Conservation (phyloP, 2,797 vertebrate species). For the Phrynocephalus forsythii region DNA sequence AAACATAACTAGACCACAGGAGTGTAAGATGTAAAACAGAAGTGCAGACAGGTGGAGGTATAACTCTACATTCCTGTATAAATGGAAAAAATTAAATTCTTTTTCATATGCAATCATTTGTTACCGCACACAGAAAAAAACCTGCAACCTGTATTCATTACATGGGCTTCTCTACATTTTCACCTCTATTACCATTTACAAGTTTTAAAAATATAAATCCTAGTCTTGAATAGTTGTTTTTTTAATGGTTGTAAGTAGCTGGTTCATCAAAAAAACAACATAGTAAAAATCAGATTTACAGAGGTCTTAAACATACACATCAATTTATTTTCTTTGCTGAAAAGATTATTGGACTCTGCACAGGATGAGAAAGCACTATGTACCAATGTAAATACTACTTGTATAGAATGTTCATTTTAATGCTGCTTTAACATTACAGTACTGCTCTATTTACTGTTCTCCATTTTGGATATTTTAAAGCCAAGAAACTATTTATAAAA, state of each 20-base stretch:
- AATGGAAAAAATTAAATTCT: neutral
- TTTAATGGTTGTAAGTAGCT: neutral
- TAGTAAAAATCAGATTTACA: neutral
- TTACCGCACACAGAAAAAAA: neutral
- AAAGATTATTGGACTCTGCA: neutral
- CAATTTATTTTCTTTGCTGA: neutral
- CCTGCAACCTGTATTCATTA: neutral
- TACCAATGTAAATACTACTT: neutral
- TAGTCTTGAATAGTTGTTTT: no score
- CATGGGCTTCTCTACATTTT: neutral
- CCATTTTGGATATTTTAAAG: conserved; percentile 8
- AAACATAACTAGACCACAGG: neutral
- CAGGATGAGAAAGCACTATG: neutral
- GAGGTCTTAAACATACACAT: neutral
- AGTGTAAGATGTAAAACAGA: neutral
- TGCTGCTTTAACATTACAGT: neutral
- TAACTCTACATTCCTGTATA: neutral
- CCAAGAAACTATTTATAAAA: neutral
- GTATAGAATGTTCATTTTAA: neutral
- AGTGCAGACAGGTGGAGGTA: neutral
- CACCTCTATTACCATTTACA: no score
- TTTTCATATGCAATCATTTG: neutral
- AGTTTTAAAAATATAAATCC: no score
- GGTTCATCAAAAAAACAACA: neutral
- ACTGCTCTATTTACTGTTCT: neutral